Evolutionary conservation across 1,140 invertebrate species (phyloP), one percentile per base, ranked within the genome.

Genomic region (Papilio dardanus): DNA sequence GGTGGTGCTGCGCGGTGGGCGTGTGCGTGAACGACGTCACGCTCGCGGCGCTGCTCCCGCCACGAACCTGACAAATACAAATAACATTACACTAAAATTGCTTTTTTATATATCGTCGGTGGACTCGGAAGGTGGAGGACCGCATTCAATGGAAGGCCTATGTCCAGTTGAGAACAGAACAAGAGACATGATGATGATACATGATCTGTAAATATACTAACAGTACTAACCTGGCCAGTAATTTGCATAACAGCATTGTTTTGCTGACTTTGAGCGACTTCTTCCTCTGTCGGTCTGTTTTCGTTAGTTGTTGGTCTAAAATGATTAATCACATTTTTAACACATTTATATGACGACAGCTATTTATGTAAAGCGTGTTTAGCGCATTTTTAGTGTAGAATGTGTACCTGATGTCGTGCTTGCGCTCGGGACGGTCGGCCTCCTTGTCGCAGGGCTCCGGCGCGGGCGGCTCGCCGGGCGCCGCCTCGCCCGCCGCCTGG

Each of bases 401-500:
- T 2, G n/a, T 37, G 62, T 73, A 90, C 89, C 86, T 86, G 65
- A 82, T 81, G 62, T 89, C 88, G 37, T 87, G 86, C 76, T 90
- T 88, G 14, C 88, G 81, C 28, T 90, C 89, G 0, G 79, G 75
- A 28, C 75, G 75, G 10, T 84, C 86, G n/a, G 86, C 84, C 76
- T 87, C 84, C 35, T 91, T 87, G 31, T 75, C 80, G 73, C 87
- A 89, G 21, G 86, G 85, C 58, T 86, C 86, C 6, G 75, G 73
- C 14, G 81, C 82, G 3, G 82, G 67, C 8, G 81, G 86, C 0
- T 71, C 74, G 10, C 28, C 75, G 3, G 78, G 46, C 3, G 76
- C 58, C 12, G 65, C 74, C 16, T 83, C 88, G 1, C 58, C 79
- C 86, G 98, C 97, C 50, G 97, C 97, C 19, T 97, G 97, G 89